Base-by-base conservation (phyloP, 2,888 invertebrate genomes). In the Cantharis rustica region DNA sequence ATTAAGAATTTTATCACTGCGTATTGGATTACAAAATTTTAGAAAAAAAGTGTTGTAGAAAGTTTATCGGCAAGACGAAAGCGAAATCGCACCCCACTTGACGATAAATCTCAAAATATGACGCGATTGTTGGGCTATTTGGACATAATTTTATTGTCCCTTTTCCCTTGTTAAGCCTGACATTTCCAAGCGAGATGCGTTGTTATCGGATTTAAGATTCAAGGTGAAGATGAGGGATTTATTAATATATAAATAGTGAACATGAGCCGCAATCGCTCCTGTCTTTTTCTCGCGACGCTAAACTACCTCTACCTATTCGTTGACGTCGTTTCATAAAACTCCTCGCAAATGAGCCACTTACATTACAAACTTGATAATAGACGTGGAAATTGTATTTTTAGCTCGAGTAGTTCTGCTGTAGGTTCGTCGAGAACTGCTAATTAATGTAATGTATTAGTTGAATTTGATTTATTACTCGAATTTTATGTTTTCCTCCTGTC, bases 151-250 rank as follows among this genome's bases (percentile, higher is more conserved):
- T 66, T 66, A 66, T 20, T 66, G 23, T 20, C 23, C 20, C 13
- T 66, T 27, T 23, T 66, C 64, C 11, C 17, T 66, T 66, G 64
- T 66, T 66, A 23, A 66, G 20, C 20, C 5, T 66, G 64, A 66
- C 64, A 66, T 20, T 16, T 20, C 64, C n/a, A 16, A 17, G 9
- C 64, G 10, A 23, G 20, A n/a, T 23, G 64, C 23, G 13, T 13
- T 66, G 17, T 20, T 75, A 72, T 72, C 62, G 69, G 63, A 72
- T 62, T 71, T 74, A 70, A 16, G 64, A 27, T 23, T 76, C 76
- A 76, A 76, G 76, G 76, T 76, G 70, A 76, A 73, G 63, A 20
- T 61, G 72, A 76, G 72, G 72, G 69, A 72, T 76, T 76, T 72
- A 72, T 69, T 68, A 66, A 76, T 27, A 27, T 70, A 75, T 71